Conservation (phyloP, 1,140 invertebrate species). For the Patella vulgata region DNA sequence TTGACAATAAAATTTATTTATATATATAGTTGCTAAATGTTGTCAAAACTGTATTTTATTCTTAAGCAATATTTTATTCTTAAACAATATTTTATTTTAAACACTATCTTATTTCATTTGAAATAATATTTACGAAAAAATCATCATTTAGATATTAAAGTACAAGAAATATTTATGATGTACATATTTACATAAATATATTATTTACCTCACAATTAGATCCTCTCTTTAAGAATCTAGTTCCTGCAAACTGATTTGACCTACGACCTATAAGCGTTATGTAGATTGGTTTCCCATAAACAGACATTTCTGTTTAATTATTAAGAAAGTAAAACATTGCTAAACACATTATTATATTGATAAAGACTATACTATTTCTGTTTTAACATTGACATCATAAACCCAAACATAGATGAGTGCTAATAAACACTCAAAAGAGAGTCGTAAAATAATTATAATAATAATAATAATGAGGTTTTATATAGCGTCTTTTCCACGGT, state of each 20-base stretch:
- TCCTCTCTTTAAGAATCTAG: constrained; percentile 94
- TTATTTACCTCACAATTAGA: constrained; percentile 82
- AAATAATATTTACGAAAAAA: neutral
- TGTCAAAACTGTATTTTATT: no score
- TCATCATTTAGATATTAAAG: neutral
- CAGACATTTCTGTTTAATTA: constrained; percentile 80
- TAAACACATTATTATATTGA: neutral
- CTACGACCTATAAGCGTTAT: constrained; percentile 92
- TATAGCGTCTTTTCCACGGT: no score
- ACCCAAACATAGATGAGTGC: no score
- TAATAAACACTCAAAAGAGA: no score
- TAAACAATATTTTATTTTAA: no score
- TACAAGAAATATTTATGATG: neutral
- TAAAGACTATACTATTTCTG: neutral
- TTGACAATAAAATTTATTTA: no score
- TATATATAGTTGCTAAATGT: no score
- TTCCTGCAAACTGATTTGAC: constrained; percentile 91
- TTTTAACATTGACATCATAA: no score
- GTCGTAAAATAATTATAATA: no score
- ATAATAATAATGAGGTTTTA: no score
- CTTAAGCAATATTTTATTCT: no score
- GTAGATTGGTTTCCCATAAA: constrained; percentile 91
- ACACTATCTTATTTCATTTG: no score
- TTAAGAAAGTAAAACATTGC: constrained; percentile 29
- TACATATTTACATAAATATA: neutral